Evolutionary conservation across 1,140 invertebrate genomes (phyloP).

Genomic region (Aphidius ervi): DNA sequence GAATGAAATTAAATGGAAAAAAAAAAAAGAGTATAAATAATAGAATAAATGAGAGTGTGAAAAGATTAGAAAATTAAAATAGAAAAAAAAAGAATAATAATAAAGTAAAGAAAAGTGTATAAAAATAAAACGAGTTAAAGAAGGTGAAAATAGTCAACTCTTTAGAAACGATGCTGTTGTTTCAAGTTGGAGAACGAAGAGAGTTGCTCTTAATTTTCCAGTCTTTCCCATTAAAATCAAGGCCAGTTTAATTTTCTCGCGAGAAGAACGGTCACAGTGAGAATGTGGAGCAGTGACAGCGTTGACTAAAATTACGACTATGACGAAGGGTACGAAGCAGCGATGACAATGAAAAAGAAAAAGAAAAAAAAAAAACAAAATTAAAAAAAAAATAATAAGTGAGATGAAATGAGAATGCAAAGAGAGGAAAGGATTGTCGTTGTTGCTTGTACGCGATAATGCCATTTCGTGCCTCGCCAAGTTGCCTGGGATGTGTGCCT

Average conservation of each 20-base stretch:
- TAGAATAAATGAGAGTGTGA: not conserved
- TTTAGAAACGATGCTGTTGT: conserved; percentile 10
- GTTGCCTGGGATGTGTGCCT: conserved; percentile 19
- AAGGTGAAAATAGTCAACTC: conserved; percentile 12
- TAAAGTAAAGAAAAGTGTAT: conserved; percentile 1
- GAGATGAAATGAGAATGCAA: conserved; percentile 9
- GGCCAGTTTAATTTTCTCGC: conserved; percentile 19
- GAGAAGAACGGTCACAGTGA: conserved; percentile 11
- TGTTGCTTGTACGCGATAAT: conserved; percentile 18
- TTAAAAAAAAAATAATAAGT: not conserved
- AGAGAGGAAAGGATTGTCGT: conserved; percentile 5
- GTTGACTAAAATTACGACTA: too few species aligned
- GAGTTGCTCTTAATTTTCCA: conserved; percentile 28
- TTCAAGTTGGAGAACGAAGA: conserved; percentile 17
- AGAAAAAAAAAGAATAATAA: conserved; percentile 5
- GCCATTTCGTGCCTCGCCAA: conserved; percentile 20
- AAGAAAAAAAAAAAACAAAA: too few species aligned
- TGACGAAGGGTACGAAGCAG: too few species aligned
- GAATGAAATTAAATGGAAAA: not conserved
- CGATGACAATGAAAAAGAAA: too few species aligned
- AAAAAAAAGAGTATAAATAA: not conserved
- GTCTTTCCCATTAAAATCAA: conserved; percentile 24
- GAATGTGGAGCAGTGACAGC: not conserved
- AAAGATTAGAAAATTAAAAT: not conserved
- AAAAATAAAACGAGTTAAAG: not conserved